Base-by-base conservation (phyloP, 2,888 invertebrate species). In the Lepidocyrtoides sp. region DNA sequence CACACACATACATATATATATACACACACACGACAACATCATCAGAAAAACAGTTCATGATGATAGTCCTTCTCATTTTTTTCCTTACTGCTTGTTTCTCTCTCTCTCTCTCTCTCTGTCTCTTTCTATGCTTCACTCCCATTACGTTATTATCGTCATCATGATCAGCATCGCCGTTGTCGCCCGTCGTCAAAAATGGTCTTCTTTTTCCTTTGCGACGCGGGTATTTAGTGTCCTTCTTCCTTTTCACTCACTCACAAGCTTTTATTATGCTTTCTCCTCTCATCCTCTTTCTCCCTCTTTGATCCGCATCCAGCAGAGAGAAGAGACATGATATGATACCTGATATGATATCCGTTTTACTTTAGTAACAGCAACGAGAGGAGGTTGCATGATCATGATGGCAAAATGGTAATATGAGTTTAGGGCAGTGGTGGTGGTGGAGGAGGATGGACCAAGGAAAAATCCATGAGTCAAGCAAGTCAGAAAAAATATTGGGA, bases 151-250 rank as follows among this genome's bases (percentile, higher is more conserved):
- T 75, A 75, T 75, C 75, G 26, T 75, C 69, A 32, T 72, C 36
- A 36, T 72, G 60, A 48, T 48, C 48, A 48, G 48, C 57, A 57
- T 57, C 57, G 57, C 4, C 57, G 32, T 66, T n/a, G n/a, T n/a
- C n/a, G n/a, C n/a, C n/a, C 66, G 29, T 66, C 29, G 69, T 72
- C 41, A 72, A 72, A 72, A 72, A 72, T 63, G 8, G 69, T 17
- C 69, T 36, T 66, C 29, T 66, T 66, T 72, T 41, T 72, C 17
- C 8, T 36, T 41, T 72, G 69, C 29, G 69, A 72, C 69, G 44
- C 75, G 75, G 23, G 75, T 75, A 75, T 75, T 44, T 75, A 75
- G 75, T 75, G 75, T 75, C 75, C 48, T 72, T 72, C 36, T 72
- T 72, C 75, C 48, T 75, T 75, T 75, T 29, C 32, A 26, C 66